Evolutionary conservation across 2,113 vertebrate genomes (phyloP).

Genomic region (Ariopsis seemanni): DNA sequence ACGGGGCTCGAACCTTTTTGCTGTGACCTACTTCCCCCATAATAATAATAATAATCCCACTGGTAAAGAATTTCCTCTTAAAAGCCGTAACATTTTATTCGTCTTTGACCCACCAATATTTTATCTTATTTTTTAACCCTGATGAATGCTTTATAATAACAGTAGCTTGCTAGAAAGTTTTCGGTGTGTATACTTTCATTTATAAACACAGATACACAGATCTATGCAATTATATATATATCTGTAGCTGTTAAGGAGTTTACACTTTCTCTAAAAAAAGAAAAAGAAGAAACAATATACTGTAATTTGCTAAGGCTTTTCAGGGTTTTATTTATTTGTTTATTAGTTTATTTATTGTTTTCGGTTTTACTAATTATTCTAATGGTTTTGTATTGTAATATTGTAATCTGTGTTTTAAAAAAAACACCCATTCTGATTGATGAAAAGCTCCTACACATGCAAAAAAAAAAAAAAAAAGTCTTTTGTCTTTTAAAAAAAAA

Average conservation of each 20-base stretch:
- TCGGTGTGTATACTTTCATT: too few relatives aligned
- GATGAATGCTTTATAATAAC: background rate
- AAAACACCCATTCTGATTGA: background rate
- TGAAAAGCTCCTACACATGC: slow-evolving; percentile 38
- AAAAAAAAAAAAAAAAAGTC: slow-evolving; percentile 44
- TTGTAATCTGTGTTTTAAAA: background rate
- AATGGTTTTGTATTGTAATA: background rate
- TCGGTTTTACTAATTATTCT: background rate
- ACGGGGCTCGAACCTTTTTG: too few relatives aligned
- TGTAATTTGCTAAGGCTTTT: background rate
- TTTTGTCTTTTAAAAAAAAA: slow-evolving; percentile 54
- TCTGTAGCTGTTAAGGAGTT: background rate
- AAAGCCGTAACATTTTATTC: too few relatives aligned
- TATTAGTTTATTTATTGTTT: background rate
- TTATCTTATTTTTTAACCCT: background rate
- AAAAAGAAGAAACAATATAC: too few relatives aligned
- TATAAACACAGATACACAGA: background rate
- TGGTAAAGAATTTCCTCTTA: too few relatives aligned
- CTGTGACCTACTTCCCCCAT: too few relatives aligned
- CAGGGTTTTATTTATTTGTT: background rate
- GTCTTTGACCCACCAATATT: too few relatives aligned
- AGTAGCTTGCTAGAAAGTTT: background rate
- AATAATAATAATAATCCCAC: too few relatives aligned
- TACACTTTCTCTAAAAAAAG: background rate
- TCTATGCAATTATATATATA: background rate